Percentiles rank a stretch among this genome's conserved stretches.
phyloP scores from a whole-genome alignment of 2,113 vertebrate species.

The Plestiodon gilberti region DNA sequence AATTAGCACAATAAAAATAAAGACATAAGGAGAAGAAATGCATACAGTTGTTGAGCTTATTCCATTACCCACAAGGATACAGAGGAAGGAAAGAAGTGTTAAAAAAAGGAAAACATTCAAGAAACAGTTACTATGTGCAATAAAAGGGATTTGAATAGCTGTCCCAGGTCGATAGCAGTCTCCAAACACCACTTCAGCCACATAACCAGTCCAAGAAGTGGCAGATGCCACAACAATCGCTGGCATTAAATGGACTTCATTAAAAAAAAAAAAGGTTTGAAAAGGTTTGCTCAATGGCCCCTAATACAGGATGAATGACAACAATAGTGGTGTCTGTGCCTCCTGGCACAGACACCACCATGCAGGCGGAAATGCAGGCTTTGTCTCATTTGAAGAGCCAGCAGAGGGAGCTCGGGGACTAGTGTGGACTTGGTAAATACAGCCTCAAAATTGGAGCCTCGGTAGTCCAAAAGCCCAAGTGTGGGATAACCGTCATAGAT shows the following conservation, averaged over 20 bases:
- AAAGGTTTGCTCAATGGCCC: background rate
- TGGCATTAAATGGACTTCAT: background rate
- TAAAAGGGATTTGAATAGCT: constrained; percentile 35
- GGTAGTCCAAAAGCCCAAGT: background rate
- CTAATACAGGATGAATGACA: too few species aligned
- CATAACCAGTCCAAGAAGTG: constrained; percentile 29
- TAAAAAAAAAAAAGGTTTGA: too few species aligned
- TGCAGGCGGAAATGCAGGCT: background rate
- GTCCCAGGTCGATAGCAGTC: constrained; percentile 39
- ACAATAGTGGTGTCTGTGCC: background rate
- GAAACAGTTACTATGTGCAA: constrained; percentile 1
- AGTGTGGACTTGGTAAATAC: background rate
- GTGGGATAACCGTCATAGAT: too few species aligned
- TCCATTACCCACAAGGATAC: constrained; percentile 52
- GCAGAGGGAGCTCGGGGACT: background rate
- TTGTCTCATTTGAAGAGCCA: background rate
- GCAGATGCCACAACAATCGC: background rate
- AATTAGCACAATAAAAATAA: constrained; percentile 39
- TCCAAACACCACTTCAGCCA: background rate
- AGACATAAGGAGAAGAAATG: constrained; percentile 30
- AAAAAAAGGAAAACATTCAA: constrained; percentile 22
- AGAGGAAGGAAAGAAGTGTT: background rate
- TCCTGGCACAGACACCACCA: background rate
- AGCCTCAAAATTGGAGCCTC: background rate
- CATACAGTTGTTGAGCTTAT: constrained; percentile 40